Base-by-base conservation (phyloP, 1,140 invertebrate species). In the Dinoponera quadriceps region DNA sequence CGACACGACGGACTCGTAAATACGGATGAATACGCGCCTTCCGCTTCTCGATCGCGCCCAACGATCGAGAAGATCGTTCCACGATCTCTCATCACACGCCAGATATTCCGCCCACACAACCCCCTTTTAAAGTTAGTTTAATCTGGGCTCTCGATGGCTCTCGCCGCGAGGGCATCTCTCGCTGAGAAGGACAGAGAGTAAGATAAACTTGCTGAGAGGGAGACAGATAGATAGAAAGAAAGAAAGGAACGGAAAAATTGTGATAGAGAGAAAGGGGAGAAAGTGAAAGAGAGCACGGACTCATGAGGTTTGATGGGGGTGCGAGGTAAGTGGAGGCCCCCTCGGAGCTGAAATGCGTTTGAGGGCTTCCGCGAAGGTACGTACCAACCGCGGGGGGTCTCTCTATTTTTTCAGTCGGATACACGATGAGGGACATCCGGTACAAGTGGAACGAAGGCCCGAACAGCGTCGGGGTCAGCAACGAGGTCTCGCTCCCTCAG, bases 391-490 rank as follows among this genome's bases (percentile, higher is more conserved):
- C 95, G 95, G 95, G 95, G 95, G 95, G 94, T 95, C 93, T 95
- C 95, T 96, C 94, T 96, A 95, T 93, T 95, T 94, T 96, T 94
- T 94, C 96, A 99, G 98, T 98, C 96, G 98, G 98, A 95, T 98
- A 98, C 96, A 98, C 98, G 93, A 99, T 98, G 98, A 96, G 97
- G 95, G 98, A 99, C 96, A 99, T 99, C 95, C 96, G 97, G 91
- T 98, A 98, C 96, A 98, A 98, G 95, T 98, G 98, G 98, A 98
- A 98, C 95, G 97, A 98, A 94, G 97, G 98, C 85, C 97, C 97
- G 92, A 97, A 97, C 95, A 98, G 98, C 90, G 98, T 99, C 91
- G 97, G 97, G 91, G 97, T 99, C 86, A 97, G 97, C 93, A 97
- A 96, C 94, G 98, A 98, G 94, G 98, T 99, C 92, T 98, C 98